A percentile compares a stretch with the other conserved stretches of the same genome.
Conservation (phyloP, 1,140 invertebrate species). For the Camponotus pennsylvanicus region DNA sequence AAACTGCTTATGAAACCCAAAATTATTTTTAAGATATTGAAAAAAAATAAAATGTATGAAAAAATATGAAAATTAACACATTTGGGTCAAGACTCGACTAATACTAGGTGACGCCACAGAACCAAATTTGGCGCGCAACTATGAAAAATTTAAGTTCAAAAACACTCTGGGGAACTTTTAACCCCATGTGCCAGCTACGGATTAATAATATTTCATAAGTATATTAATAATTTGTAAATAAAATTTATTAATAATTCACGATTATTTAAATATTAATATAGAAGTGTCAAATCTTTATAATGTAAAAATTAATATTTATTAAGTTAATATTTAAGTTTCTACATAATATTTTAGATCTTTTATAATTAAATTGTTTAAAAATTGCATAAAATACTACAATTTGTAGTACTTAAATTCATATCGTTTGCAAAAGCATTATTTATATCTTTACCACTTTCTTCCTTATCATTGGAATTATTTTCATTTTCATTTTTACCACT, state of each 20-base stretch:
- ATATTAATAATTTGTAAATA: constrained; percentile 3
- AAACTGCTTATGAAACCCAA: no score
- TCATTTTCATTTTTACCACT: constrained; percentile 3
- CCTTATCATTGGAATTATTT: background rate
- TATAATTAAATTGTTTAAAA: background rate
- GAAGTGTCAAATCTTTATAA: background rate
- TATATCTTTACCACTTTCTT: background rate
- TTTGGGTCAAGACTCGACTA: no score
- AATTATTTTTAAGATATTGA: no score
- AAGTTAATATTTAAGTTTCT: no score
- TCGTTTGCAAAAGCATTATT: background rate
- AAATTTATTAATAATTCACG: background rate
- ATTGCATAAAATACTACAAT: constrained; percentile 9
- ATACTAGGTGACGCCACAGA: no score
- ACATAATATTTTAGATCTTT: background rate
- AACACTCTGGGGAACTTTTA: no score
- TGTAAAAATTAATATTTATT: background rate
- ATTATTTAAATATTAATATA: constrained; percentile 5
- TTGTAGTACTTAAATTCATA: background rate
- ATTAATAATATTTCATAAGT: background rate
- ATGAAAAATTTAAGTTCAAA: no score
- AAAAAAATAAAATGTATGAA: no score
- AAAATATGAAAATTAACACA: no score
- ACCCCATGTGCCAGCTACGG: no score
- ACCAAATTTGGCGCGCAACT: no score